phyloP scores from a whole-genome alignment of 2,113 vertebrate species.

The Myrmecobius fasciatus region DNA sequence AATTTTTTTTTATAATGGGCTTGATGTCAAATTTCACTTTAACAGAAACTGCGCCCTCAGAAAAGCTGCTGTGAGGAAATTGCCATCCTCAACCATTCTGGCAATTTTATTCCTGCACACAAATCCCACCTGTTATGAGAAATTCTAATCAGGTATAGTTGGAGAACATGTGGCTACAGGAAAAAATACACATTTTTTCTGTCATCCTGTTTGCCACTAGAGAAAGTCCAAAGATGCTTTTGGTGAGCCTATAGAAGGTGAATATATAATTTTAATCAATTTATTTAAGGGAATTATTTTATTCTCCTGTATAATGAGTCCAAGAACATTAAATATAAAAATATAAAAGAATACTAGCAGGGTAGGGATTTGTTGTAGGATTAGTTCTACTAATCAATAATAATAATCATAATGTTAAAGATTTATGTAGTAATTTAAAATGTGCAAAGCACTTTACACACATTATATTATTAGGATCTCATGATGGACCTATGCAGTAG shows the following conservation, averaged over 20 bases:
- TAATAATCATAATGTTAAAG: neutral
- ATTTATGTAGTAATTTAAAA: neutral
- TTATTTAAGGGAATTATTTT: neutral
- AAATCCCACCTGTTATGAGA: constrained; percentile 52
- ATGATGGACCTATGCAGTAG: neutral
- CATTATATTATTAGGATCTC: neutral
- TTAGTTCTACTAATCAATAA: neutral
- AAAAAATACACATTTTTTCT: neutral
- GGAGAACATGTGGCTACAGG: neutral
- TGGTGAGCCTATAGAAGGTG: neutral
- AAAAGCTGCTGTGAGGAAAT: constrained; percentile 59
- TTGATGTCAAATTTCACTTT: constrained; percentile 60
- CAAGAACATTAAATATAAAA: neutral
- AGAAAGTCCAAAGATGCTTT: neutral
- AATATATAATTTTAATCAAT: neutral
- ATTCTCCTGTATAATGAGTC: neutral
- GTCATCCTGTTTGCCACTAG: neutral
- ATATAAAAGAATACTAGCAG: neutral
- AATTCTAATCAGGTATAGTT: constrained; percentile 21
- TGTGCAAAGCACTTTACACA: neutral
- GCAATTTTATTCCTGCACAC: constrained; percentile 45
- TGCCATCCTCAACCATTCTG: constrained; percentile 60
- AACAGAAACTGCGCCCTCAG: constrained; percentile 34
- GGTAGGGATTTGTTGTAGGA: neutral
- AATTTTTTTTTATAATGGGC: constrained; percentile 65